These are phyloP conservation scores for Lasiurus borealis DNA, from an alignment of 2,113 vertebrate genomes.

Conservation along the genomic window DNA sequence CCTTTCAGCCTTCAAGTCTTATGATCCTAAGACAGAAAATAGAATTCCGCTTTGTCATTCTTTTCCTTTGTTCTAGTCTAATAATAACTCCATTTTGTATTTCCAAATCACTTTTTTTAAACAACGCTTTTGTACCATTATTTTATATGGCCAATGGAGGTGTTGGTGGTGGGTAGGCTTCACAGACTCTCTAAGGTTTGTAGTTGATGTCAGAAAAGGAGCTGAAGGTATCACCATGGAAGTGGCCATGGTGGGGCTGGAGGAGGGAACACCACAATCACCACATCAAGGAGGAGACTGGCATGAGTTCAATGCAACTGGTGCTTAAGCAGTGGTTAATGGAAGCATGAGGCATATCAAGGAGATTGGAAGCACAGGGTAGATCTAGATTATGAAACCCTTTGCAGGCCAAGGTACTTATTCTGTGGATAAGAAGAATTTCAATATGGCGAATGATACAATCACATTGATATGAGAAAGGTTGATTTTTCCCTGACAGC, in stretches of 20 bases:
- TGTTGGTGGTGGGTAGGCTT: neutral
- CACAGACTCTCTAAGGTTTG: neutral
- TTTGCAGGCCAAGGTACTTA: neutral
- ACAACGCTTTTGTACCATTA: neutral
- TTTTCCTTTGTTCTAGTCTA: neutral
- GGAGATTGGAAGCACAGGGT: neutral
- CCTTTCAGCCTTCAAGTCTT: constrained; percentile 62
- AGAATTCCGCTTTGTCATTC: constrained; percentile 43
- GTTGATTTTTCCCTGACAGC: neutral
- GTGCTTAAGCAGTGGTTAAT: neutral
- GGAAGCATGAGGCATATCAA: neutral
- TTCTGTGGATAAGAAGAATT: neutral
- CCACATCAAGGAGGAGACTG: neutral
- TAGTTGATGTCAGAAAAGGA: constrained; percentile 22
- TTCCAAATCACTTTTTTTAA: constrained; percentile 8
- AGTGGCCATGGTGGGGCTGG: neutral
- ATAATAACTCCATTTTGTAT: constrained; percentile 44
- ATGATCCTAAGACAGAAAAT: constrained; percentile 57
- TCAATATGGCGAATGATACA: neutral
- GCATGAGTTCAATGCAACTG: neutral
- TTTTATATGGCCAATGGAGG: neutral
- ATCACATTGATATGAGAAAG: neutral
- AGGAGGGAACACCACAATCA: neutral
- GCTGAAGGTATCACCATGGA: neutral
- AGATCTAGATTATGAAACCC: neutral